Evolutionary conservation across 2,888 invertebrate genomes (phyloP), one percentile per base, ranked within the genome.

Genomic region (Drosophila subsilvestris): DNA sequence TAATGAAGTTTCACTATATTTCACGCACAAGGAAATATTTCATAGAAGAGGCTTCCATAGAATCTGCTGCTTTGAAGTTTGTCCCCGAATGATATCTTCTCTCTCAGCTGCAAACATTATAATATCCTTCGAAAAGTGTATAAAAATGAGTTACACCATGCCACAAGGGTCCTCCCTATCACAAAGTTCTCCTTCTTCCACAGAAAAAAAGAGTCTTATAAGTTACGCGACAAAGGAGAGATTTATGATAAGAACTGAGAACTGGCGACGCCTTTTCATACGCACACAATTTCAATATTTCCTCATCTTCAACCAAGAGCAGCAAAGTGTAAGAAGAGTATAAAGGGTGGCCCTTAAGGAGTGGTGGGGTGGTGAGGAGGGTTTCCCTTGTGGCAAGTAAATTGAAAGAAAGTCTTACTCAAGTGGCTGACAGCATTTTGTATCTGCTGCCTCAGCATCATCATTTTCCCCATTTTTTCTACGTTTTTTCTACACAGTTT

Each of bases 271-370:
- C 63, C 61, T 65, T 49, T 43, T 47, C 58, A 42, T 42, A 27
- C 71, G 79, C 74, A 74, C 80, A 88, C 75, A 83, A 88, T 88
- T 86, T 88, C 88, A 83, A 83, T 86, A 85, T 87, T 78, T 85
- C 84, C 79, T 79, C 78, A 82, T 78, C 75, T 73, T 29, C 27
- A 62, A 48, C 54, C 25, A 45, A 56, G 14, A 45, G 47, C 32
- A n/a, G 45, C 44, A n/a, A n/a, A 37, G 17, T 37, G 45, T 20
- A 18, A 32, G 37, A 43, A 14, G 44, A 20, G 22, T 43, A 25
- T 29, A 50, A 54, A 45, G 18, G 29, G 42, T 44, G 25, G 18
- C 9, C 44, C 10, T 5, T 17, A n/a, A 7, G 12, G 10, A 5
- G 7, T 27, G 9, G 17, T 18, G 48, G n/a, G 18, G 22, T 50